Base-by-base conservation (phyloP, 2,888 invertebrate species). In the Agonopterix alstromeriana region DNA sequence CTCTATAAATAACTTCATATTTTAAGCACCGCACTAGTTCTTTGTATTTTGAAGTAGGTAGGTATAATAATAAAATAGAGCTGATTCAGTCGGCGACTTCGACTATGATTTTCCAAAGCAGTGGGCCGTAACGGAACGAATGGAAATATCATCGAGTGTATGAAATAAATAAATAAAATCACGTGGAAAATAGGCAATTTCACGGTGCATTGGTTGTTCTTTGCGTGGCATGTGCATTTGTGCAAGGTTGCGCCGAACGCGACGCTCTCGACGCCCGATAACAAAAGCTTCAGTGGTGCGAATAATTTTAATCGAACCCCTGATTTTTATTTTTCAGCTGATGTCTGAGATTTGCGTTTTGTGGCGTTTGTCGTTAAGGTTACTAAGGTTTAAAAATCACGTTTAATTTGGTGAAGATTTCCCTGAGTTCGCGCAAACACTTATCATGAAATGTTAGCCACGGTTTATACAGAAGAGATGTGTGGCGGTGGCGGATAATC, bases 101-200 rank as follows among this genome's bases (percentile, higher is more conserved):
- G 52, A 54, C 57, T 56, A 60, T 60, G 65, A 73, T 77, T 77
- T 73, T 73, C 69, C 67, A 55, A 73, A 64, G 73, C 72, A 73
- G 54, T 65, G 71, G 69, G 50, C 66, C 65, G 70, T 60, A 58
- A 61, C 50, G 61, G 57, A 76, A 70, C 67, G 69, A 79, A 78
- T 76, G 74, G 66, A 75, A 81, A 77, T 77, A 73, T 81, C 82
- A 82, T 82, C 76, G 76, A 75, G 62, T 68, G 78, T 82, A 83
- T 84, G 82, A 83, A 84, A 85, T 85, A 86, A 86, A 86, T 84
- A 85, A 85, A 86, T 85, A 87, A 85, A 84, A 82, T 84, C 85
- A 82, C 70, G 82, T 78, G 83, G 87, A 85, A 88, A 87, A 88
- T 86, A 86, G 87, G 81, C 87, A 85, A 88, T 88, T 88, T 88